Base-by-base conservation (phyloP, 2,797 vertebrate genomes). In the Discoglossus pictus region DNA sequence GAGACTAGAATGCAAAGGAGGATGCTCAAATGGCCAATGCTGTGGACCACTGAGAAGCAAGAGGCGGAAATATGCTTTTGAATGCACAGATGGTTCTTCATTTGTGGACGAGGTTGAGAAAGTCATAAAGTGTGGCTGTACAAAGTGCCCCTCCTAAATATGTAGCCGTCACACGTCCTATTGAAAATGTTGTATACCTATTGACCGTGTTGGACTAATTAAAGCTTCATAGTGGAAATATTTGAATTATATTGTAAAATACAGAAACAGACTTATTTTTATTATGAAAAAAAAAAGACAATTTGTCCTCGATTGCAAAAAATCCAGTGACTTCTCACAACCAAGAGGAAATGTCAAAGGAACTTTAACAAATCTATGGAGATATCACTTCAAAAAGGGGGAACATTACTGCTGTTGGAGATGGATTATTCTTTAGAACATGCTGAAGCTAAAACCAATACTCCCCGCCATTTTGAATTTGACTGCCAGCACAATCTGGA, bases 251-350 rank as follows among this genome's bases (percentile, higher is more conserved):
- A 96, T 96, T 97, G 94, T 98, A 98, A 96, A 93, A 93, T 98
- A 98, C 92, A 98, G 94, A 97, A 70, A 96, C 94, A 90, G 92
- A 96, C 95, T 94, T 98, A 97, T 99, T 98, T 99, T 98, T 98
- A 98, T 98, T 94, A 97, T 89, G 89, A 90, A 82, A 90, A 87
- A n/a, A 84, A 94, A 93, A 89, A 94, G 92, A 82, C 85, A 75
- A n/a, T 81, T 83, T 87, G 88, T 88, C 85, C 87, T 89, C 82
- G 81, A 84, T 91, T 83, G 83, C 80, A 78, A 77, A 82, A 78
- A 73, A 81, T 82, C 82, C 77, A 83, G 84, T 79, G 66, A 84
- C 84, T 86, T 85, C 80, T 84, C 77, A 9, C 63, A 63, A 24
- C 21, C 78, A 73, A 76, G 81, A 84, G 79, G 80, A 85, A 71